phyloP scores from a whole-genome alignment of 2,888 invertebrate genomes.

The Eumacrocentrus americanus region DNA sequence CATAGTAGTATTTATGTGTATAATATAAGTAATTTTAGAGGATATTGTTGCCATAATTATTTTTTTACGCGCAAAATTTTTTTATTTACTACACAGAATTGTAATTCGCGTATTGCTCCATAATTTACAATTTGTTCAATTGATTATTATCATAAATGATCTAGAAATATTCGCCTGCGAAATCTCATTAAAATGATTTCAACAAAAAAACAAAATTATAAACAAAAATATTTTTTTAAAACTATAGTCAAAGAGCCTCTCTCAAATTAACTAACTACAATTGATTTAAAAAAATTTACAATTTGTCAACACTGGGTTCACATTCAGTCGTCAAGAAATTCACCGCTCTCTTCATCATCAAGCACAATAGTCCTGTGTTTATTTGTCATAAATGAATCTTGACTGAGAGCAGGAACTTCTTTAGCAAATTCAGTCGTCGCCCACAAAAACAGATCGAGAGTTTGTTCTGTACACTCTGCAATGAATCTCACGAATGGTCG shows the following conservation, averaged over 20 bases:
- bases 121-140: no score
- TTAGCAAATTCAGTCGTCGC: constrained; percentile 77
- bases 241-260: no score
- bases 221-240: no score
- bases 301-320: background rate
- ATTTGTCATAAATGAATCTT: constrained; percentile 47
- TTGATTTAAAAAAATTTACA: background rate
- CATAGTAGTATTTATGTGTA: constrained; percentile 12
- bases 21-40: no score
- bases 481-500: constrained; percentile 96
- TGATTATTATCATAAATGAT: no score
- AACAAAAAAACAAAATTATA: background rate
- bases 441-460: constrained; percentile 86
- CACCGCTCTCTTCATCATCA: constrained; percentile 42
- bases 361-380: constrained; percentile 47
- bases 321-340: constrained; percentile 44
- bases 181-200: background rate
- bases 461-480: constrained; percentile 89
- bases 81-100: no score
- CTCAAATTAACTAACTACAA: constrained; percentile 17
- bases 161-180: background rate
- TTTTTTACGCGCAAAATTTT: no score
- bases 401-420: constrained; percentile 71
- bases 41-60: no score
- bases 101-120: no score